Base-by-base conservation (phyloP, 2,113 vertebrate species). In the Ibidorhyncha struthersii region DNA sequence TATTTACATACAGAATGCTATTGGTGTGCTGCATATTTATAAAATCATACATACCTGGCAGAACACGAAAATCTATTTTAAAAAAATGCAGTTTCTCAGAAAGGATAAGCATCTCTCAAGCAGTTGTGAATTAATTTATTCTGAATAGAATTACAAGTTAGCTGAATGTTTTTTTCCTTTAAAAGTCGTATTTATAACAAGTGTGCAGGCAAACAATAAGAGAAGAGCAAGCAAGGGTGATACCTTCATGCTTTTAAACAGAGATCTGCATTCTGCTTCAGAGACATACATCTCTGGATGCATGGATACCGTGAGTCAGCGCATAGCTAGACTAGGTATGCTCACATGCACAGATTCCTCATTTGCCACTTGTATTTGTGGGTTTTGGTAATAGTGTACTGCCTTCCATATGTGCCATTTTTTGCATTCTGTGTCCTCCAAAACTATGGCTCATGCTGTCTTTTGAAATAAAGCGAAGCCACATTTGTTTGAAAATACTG, bases 61-160 rank as follows among this genome's bases (percentile, higher is more conserved):
- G 32, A 82, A 55, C n/a, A 66, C 0, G 2, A 41, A 89, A 78
- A 78, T 56, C 4, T 12, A 2, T 47, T 81, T 82, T 50, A 16
- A 17, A 78, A 92, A 92, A 96, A 82, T 82, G 71, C 45, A 62
- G 2, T 95, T 97, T 92, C 34, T 84, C 23, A 3, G 62, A 82
- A 86, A 79, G 52, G 86, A 77, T 59, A 83, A 92, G 50, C 66
- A 77, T 79, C 76, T 77, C 49, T 12, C 61, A 61, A 79, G 21
- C 43, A 65, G 8, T 65, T 86, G 15, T 69, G 40, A 72, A 52
- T 80, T 2, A 19, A 78, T 86, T 65, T 82, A 38, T 84, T 93
- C 53, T 91, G 30, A 67, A 69, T 12, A 72, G n/a, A 50, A 30
- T 65, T 82, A 56, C 8, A 72, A 43, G 58, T 61, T 77, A 83